These are phyloP conservation scores for Chrysocyon brachyurus DNA, from an alignment of 2,797 vertebrate genomes.

Conservation along the genomic window DNA sequence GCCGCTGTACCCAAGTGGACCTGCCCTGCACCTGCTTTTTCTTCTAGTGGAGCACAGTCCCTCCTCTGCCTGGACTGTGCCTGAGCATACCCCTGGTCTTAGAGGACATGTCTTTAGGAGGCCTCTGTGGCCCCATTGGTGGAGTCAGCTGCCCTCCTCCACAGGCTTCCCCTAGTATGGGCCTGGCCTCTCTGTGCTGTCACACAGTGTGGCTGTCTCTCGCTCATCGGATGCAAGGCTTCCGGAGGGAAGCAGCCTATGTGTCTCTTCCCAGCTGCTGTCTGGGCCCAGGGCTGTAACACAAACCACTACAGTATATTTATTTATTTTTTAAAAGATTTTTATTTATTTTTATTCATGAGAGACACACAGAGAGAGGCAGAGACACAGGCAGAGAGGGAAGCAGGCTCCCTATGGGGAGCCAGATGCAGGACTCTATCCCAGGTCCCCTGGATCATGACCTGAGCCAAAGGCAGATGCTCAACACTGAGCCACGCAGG, in stretches of 20 bases:
- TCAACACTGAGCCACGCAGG: too few species aligned
- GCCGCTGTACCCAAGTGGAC: not conserved
- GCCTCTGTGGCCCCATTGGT: rapidly evolving
- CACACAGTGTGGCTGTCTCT: not conserved
- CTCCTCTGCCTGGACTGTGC: not conserved
- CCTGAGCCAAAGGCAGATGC: too few species aligned
- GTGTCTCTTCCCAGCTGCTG: not conserved
- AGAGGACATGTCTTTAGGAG: not conserved
- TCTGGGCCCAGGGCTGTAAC: not conserved
- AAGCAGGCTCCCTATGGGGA: too few species aligned
- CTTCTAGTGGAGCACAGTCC: not conserved
- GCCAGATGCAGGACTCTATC: too few species aligned
- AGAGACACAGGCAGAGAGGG: too few species aligned
- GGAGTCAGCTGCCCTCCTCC: not conserved
- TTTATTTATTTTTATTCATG: too few species aligned
- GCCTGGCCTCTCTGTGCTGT: not conserved
- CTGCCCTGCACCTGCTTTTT: not conserved
- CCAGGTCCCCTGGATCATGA: too few species aligned
- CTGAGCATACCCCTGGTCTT: not conserved
- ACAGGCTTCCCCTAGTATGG: not conserved
- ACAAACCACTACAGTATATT: not conserved
- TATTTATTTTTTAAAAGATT: too few species aligned
- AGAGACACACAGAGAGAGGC: too few species aligned
- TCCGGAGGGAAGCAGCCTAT: not conserved
- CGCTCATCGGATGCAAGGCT: not conserved